These are phyloP conservation scores for Ptilorrhoa leucosticta DNA, from an alignment of 2,113 vertebrate genomes.

Conservation along the genomic window DNA sequence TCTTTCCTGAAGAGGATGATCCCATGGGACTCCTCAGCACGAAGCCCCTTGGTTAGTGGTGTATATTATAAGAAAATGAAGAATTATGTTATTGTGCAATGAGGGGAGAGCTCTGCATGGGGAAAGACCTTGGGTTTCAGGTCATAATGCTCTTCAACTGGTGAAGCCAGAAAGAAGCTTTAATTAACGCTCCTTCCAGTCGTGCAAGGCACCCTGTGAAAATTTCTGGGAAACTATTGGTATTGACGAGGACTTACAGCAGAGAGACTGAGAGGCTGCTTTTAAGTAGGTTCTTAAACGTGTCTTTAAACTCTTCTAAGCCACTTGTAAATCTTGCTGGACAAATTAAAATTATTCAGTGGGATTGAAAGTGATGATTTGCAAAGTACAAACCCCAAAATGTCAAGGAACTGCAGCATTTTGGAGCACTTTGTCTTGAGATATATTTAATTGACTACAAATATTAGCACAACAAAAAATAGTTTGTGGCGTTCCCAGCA, in stretches of 20 bases:
- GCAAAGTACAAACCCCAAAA: not conserved
- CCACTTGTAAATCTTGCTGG: not conserved
- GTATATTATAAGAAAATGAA: not conserved
- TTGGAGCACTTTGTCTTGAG: not conserved
- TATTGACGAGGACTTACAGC: not conserved
- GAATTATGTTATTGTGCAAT: not conserved
- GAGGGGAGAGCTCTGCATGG: not conserved
- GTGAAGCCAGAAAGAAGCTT: not conserved
- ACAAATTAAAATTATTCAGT: not conserved
- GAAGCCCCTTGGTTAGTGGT: not conserved
- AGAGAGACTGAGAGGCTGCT: not conserved
- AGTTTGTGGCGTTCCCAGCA: not conserved
- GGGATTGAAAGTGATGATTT: not conserved
- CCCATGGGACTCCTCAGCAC: not conserved
- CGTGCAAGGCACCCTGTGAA: not conserved
- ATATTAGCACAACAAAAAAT: not conserved
- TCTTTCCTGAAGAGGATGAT: not conserved
- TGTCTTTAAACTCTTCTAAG: not conserved
- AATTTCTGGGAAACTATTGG: not conserved
- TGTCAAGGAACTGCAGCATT: not conserved
- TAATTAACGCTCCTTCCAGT: not conserved
- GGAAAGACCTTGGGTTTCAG: not conserved
- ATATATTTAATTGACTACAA: not conserved
- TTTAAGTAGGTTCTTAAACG: not conserved
- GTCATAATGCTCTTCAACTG: not conserved